A percentile compares a stretch with the other conserved stretches of the same genome.
phyloP scores from a whole-genome alignment of 1,140 invertebrate genomes.

The Bombus balteatus region DNA sequence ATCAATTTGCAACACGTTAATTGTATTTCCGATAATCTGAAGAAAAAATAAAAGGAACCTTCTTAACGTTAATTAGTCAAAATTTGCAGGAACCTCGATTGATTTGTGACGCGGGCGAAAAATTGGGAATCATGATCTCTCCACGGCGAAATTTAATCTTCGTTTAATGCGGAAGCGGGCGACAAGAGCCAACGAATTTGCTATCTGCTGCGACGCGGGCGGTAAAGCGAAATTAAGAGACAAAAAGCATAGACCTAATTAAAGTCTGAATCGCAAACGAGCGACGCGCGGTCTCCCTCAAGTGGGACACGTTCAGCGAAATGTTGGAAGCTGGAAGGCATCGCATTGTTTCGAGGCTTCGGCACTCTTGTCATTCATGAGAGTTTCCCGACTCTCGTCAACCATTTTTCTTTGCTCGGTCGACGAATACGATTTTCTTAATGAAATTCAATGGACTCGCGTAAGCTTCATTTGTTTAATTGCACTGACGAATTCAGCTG shows the following conservation, averaged over 20 bases:
- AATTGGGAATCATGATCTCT: background rate
- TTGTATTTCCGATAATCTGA: too few relatives aligned
- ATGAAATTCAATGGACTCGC: slow-evolving; percentile 3
- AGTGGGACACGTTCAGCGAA: slow-evolving; percentile 6
- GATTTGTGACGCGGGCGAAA: background rate
- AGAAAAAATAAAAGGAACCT: background rate
- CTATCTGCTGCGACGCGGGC: background rate
- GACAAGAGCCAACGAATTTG: background rate
- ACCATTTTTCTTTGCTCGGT: background rate
- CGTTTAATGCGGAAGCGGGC: background rate
- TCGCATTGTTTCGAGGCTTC: slow-evolving; percentile 2
- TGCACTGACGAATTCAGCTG: background rate
- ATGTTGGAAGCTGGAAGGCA: background rate
- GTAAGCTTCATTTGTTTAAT: slow-evolving; percentile 3
- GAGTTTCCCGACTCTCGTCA: background rate
- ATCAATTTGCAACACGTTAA: too few relatives aligned
- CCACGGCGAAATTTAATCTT: slow-evolving; percentile 26
- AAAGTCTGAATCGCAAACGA: slow-evolving; percentile 40
- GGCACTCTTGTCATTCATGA: too few relatives aligned
- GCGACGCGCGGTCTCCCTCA: background rate
- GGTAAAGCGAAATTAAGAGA: slow-evolving; percentile 29
- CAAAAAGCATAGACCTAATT: slow-evolving; percentile 36
- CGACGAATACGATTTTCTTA: background rate
- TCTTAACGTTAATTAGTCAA: background rate
- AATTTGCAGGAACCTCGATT: background rate